Percentiles rank a stretch among this genome's conserved stretches.
Evolutionary conservation across 37 sponge, comb jelly and placozoan genomes (phyloP).

Genomic region (Cladorhizidae sp.): DNA sequence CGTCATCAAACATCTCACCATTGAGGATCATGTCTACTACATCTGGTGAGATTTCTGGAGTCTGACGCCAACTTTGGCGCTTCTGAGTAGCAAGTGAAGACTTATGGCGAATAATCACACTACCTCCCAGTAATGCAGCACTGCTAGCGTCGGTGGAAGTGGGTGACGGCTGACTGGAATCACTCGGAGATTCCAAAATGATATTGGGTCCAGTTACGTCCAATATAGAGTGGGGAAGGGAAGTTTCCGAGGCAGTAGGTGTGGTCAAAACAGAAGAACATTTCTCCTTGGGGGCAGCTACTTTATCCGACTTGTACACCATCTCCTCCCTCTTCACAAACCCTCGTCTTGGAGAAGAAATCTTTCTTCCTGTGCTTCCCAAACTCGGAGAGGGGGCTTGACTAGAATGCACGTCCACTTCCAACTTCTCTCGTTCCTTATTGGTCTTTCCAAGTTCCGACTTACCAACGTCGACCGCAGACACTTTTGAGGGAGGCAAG

Average conservation of each 20-base stretch:
- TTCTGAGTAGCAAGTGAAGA: background rate
- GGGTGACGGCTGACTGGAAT: no score
- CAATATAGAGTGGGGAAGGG: no score
- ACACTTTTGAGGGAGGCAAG: no score
- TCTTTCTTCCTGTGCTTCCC: background rate
- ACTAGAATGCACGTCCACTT: background rate
- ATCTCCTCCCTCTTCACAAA: background rate
- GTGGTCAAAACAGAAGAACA: no score
- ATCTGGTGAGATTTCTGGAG: slow-evolving; percentile 37
- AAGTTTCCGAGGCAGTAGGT: no score
- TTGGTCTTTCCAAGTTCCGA: no score
- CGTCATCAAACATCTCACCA: slow-evolving; percentile 27
- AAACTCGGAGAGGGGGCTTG: no score
- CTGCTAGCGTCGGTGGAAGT: no score
- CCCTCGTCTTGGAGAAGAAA: background rate
- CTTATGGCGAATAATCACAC: background rate
- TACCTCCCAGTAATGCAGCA: background rate
- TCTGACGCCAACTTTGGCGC: slow-evolving; percentile 14
- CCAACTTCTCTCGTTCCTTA: background rate
- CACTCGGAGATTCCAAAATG: no score
- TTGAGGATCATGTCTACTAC: slow-evolving; percentile 20
- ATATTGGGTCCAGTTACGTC: no score
- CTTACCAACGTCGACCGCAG: no score
- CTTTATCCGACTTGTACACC: background rate
- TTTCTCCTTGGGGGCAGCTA: no score